A percentile compares a stretch with the other conserved stretches of the same genome.
Evolutionary conservation across 1,140 invertebrate species (phyloP).

Genomic region (Drosophila sechellia): DNA sequence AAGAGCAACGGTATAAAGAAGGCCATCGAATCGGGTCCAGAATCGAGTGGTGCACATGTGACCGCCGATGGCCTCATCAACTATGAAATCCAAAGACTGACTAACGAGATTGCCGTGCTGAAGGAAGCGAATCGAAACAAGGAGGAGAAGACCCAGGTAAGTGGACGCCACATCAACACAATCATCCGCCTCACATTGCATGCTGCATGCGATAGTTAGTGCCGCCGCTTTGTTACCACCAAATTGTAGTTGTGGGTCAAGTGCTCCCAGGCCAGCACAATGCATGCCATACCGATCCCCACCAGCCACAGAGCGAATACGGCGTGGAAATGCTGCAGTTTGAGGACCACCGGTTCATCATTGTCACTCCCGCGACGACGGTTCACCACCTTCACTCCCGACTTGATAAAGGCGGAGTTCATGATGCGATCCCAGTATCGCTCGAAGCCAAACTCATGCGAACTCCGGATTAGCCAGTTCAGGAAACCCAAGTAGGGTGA

Average conservation of each 20-base stretch:
- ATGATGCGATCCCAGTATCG: conserved; percentile 74
- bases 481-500: conserved; percentile 78
- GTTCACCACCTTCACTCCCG: conserved; percentile 49
- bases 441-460: conserved; percentile 72
- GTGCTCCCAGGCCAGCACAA: conserved; percentile 61
- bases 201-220: conserved; percentile 43
- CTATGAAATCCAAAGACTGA: conserved; percentile 84
- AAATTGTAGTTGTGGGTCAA: conserved; percentile 46
- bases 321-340: conserved; percentile 70
- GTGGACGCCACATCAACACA: conserved; percentile 9
- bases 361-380: conserved; percentile 35
- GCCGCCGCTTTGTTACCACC: conserved; percentile 44
- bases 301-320: conserved; percentile 68
- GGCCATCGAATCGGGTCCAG: conserved; percentile 47
- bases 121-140: conserved; percentile 80
- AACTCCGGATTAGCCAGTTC: conserved; percentile 60
- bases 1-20: conserved; percentile 63
- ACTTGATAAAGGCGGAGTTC: conserved; percentile 67
- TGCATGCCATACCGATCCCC: conserved; percentile 49
- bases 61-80: conserved; percentile 71
- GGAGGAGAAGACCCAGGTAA: conserved; percentile 81
- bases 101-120: conserved; percentile 78
- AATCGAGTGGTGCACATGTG: conserved; percentile 44
- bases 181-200: conserved; percentile 31
- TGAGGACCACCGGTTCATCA: conserved; percentile 70